Evolutionary conservation across 1,140 invertebrate genomes (phyloP).

Genomic region (Drosophila miranda): DNA sequence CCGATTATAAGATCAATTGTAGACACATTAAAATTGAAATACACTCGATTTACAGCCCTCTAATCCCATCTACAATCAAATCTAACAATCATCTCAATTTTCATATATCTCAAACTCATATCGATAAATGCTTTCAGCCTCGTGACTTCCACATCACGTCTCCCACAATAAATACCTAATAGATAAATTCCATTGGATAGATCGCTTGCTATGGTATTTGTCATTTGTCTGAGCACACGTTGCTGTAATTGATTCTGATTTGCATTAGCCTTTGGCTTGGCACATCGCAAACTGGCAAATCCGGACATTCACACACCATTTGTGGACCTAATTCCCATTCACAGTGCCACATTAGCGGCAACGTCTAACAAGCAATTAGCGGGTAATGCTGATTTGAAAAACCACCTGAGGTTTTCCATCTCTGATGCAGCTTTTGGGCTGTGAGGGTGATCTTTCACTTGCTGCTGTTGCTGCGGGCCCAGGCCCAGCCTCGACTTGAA

Average conservation of each 20-base stretch:
- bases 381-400: conserved; percentile 53
- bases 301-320: conserved; percentile 30
- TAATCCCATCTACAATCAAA: no score
- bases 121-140: not conserved
- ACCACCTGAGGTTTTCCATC: conserved; percentile 24
- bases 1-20: no score
- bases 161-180: not conserved
- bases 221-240: conserved; percentile 6
- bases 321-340: conserved; percentile 31
- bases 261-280: conserved; percentile 35
- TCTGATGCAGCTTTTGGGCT: conserved; percentile 18
- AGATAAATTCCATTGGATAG: conserved; percentile 22
- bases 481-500: conserved; percentile 22
- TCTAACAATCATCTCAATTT: not conserved
- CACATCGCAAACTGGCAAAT: conserved; percentile 2
- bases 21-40: no score
- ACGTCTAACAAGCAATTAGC: conserved; percentile 69
- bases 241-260: conserved; percentile 17
- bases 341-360: conserved; percentile 37
- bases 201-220: conserved; percentile 25
- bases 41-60: no score
- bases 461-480: not conserved
- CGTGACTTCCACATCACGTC: conserved; percentile 7
- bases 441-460: conserved; percentile 36
- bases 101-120: not conserved